phyloP scores from a whole-genome alignment of 2,113 vertebrate genomes.

The Piliocolobus tephrosceles region DNA sequence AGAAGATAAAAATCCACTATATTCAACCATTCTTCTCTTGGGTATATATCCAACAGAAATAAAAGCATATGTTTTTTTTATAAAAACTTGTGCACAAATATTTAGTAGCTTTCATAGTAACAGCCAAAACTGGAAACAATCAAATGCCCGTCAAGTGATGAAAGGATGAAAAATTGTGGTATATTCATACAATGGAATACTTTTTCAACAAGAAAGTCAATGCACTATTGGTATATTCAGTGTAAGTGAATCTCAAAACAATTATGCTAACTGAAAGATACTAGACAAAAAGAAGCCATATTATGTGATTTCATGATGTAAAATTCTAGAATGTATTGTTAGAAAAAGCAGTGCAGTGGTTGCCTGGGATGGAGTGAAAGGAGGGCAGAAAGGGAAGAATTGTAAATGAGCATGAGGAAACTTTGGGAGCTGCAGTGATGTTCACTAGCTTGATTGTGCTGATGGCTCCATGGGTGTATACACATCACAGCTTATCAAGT shows the following conservation, averaged over 20 bases:
- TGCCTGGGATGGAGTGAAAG: neutral
- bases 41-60: neutral
- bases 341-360: neutral
- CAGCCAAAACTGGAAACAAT: neutral
- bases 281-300: neutral
- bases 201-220: neutral
- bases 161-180: neutral
- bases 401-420: too few species aligned
- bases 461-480: neutral
- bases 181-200: too few species aligned
- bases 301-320: neutral
- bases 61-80: neutral
- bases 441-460: neutral
- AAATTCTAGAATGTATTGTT: neutral
- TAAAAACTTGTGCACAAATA: neutral
- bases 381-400: rapidly evolving
- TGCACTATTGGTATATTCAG: neutral
- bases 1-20: neutral
- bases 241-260: neutral
- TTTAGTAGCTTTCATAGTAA: neutral
- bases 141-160: neutral
- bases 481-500: neutral
- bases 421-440: neutral
- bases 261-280: neutral
- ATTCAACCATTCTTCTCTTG: neutral